Evolutionary conservation across 1,140 invertebrate genomes (phyloP).

Genomic region (Hycleus phaleratus): DNA sequence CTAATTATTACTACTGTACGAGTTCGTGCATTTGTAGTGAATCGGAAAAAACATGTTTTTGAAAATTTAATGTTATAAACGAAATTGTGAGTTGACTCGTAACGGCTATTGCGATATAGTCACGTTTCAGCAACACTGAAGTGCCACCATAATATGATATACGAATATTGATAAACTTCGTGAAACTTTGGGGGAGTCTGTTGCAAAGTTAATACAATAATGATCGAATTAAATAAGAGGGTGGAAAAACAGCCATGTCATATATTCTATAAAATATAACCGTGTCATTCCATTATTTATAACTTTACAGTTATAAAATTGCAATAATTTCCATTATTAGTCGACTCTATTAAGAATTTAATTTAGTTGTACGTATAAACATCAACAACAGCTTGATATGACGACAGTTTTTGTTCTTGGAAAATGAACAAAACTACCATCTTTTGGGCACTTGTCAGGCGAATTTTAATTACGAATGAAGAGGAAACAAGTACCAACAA

Average conservation of each 20-base stretch:
- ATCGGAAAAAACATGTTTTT: too few relatives aligned
- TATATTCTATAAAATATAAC: too few relatives aligned
- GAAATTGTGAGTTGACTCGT: too few relatives aligned
- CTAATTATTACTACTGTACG: too few relatives aligned
- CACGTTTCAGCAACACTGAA: slow-evolving; percentile 2
- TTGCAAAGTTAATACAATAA: slow-evolving; percentile 12
- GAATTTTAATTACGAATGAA: slow-evolving; percentile 19
- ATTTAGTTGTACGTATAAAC: slow-evolving; percentile 22
- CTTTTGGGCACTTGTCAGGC: slow-evolving; percentile 12
- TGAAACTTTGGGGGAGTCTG: slow-evolving; percentile 8
- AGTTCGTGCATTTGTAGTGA: too few relatives aligned
- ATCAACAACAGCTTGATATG: slow-evolving; percentile 22
- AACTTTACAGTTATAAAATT: not conserved
- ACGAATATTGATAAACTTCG: slow-evolving; percentile 16
- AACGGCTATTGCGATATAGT: slow-evolving; percentile 3
- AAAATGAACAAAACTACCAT: not conserved
- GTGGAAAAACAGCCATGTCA: too few relatives aligned
- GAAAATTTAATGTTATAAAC: too few relatives aligned
- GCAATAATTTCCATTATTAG: slow-evolving; percentile 13
- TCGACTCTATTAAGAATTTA: slow-evolving; percentile 15
- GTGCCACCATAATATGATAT: slow-evolving; percentile 10
- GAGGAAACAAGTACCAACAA: not conserved
- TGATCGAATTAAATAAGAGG: slow-evolving; percentile 10
- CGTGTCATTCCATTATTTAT: too few relatives aligned
- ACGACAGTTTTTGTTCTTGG: slow-evolving; percentile 3